Base-by-base conservation (phyloP, 2,797 vertebrate genomes). In the Chloroceryle amazona region DNA sequence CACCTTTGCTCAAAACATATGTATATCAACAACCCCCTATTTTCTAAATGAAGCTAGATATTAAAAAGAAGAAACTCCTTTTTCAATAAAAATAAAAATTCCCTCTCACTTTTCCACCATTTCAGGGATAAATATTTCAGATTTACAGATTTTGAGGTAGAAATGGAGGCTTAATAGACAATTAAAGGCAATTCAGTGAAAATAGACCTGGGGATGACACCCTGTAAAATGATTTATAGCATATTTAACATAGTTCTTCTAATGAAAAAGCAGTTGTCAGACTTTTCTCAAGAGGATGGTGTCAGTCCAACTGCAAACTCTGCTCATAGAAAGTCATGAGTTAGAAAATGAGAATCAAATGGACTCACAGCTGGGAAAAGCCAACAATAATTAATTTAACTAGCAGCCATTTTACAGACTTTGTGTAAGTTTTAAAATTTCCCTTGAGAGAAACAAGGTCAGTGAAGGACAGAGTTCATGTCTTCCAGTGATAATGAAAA, bases 281-380 rank as follows among this genome's bases (percentile, higher is more conserved):
- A 71, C 81, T 92, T 96, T 94, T 96, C 98, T 97, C 97, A 92
- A 31, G 97, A 97, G 98, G 94, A 94, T 73, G 81, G 60, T 94
- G 91, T 96, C 62, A 54, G 90, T 86, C 96, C 83, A 90, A 81
- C 81, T 83, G 95, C 94, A 97, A 90, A 93, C 94, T 96, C 96
- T 41, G 75, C 91, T 96, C 71, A 26, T 46, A 91, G 96, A 97
- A 96, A 98, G 94, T 96, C 92, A 96, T 93, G 97, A 97, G 95
- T 91, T 97, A 96, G 97, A 97, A 98, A 98, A 98, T 97, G 95
- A 98, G 97, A 98, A 96, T 90, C 96, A 98, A 98, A 98, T 97
- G 97, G 97, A 98, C 97, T 97, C 96, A 93, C 98, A 98, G 98
- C 97, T 98, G 97, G 97, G 97, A 98, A 97, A 97, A 98, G 89